A percentile compares a stretch with the other conserved stretches of the same genome.
Conservation (phyloP, 1,140 invertebrate species). For the Camponotus pennsylvanicus region DNA sequence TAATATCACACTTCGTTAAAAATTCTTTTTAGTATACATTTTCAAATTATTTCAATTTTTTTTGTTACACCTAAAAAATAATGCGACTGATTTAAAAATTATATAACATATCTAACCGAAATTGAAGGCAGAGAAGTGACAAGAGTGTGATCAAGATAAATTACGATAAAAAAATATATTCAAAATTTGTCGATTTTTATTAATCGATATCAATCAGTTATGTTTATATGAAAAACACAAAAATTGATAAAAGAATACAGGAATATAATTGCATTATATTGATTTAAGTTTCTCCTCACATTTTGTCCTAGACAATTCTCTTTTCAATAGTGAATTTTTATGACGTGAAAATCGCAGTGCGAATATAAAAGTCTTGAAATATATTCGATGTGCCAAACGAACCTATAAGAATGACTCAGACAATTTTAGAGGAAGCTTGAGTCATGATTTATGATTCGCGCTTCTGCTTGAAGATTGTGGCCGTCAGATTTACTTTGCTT, state of each 20-base stretch:
- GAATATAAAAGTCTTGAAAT: background rate
- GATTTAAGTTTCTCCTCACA: background rate
- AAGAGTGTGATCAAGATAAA: too few species aligned
- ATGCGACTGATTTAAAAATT: too few species aligned
- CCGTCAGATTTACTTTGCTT: background rate
- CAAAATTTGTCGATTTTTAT: background rate
- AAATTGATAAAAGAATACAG: background rate
- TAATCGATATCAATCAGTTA: background rate
- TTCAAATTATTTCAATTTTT: too few species aligned
- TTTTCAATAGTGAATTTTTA: background rate
- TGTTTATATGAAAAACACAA: background rate
- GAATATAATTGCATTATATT: background rate
- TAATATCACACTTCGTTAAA: too few species aligned
- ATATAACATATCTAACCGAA: too few species aligned
- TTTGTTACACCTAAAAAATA: too few species aligned
- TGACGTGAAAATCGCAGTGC: background rate
- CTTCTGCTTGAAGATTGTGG: conserved; percentile 35
- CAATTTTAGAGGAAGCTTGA: conserved; percentile 43
- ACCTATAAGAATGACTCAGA: conserved; percentile 40
- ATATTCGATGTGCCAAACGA: background rate
- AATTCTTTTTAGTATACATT: too few species aligned
- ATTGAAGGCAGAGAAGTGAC: too few species aligned
- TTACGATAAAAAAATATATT: background rate
- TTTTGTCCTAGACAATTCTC: background rate
- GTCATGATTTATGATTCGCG: conserved; percentile 42